These are phyloP conservation scores for Brachymystax lenok DNA, from an alignment of 2,797 vertebrate genomes.

Conservation along the genomic window DNA sequence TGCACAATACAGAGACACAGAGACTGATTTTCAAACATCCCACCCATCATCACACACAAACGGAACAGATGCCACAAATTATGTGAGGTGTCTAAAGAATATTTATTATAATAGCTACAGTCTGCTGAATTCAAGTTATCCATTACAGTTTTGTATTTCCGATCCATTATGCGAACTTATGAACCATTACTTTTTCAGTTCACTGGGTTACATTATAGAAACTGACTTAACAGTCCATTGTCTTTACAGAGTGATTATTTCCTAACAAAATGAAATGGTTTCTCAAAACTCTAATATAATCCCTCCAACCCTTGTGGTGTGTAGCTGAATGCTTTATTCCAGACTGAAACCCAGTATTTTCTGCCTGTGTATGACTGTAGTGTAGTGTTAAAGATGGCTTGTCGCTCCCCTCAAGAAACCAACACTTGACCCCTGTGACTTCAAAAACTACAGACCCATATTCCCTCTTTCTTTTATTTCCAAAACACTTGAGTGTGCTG, in stretches of 20 bases:
- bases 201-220: too few species aligned
- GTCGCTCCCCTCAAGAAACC: too few species aligned
- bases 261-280: too few species aligned
- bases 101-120: background rate
- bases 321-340: conserved; percentile 40
- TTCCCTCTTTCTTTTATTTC: too few species aligned
- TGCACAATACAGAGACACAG: conserved; percentile 11
- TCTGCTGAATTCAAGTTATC: conserved; percentile 2
- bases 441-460: too few species aligned
- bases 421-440: too few species aligned
- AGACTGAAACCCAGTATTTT: conserved; percentile 59
- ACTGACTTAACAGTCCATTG: too few species aligned
- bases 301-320: conserved; percentile 40
- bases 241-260: too few species aligned
- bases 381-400: conserved; percentile 21
- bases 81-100: background rate
- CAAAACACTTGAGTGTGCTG: too few species aligned
- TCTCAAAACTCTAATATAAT: too few species aligned
- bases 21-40: conserved; percentile 16
- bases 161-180: background rate
- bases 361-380: conserved; percentile 5
- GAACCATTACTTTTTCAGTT: too few species aligned
- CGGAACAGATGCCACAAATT: conserved; percentile 1
- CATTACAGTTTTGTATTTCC: background rate
- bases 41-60: conserved; percentile 31